Evolutionary conservation across 2,888 invertebrate genomes (phyloP), one percentile per base, ranked within the genome.

Genomic region (Hartigia nigra): DNA sequence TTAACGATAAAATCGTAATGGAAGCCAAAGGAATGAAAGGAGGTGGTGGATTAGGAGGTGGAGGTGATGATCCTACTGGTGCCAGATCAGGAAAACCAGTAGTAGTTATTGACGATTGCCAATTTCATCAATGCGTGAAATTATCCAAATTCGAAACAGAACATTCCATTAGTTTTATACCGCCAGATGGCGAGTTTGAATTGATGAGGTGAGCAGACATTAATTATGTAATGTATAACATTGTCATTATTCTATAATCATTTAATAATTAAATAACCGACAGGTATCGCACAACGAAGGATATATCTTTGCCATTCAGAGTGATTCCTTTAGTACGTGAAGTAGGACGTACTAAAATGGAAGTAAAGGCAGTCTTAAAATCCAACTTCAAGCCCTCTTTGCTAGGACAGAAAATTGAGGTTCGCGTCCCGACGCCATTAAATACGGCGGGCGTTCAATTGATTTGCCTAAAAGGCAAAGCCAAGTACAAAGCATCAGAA

Each of bases 121-220:
- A 99, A 93, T 99, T 99, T 93, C 99, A 99, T 92, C 99, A 99
- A 92, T 99, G 99, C 91, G 99, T 99, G 76, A 99, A 99, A 92
- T 94, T 99, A 80, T 98, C 98, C 92, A 99, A 99, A 94, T 99
- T 99, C 92, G 99, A 99, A 93, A 99, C 99, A 0, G 99, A 99
- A 92, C 99, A 99, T 94, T 98, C 99, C 90, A 99, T 99, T 91
- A 98, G 98, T 86, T 99, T 99, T 93, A 99, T 99, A 90, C 99
- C 99, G 80, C 99, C 99, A 1, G 99, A 99, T 92, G 99, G 99
- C 75, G 99, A 99, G 94, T 99, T 99, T 90, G 99, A 99, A 92
- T 95, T 99, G 55, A 99, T 99, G 99, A 96, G 98, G 95, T 97
- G 86, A 90, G 85, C 83, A 39, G 55, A 31, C 69, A 80, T 78